phyloP scores from a whole-genome alignment of 2,888 invertebrate genomes.

The Orthonychiurus folsomi region DNA sequence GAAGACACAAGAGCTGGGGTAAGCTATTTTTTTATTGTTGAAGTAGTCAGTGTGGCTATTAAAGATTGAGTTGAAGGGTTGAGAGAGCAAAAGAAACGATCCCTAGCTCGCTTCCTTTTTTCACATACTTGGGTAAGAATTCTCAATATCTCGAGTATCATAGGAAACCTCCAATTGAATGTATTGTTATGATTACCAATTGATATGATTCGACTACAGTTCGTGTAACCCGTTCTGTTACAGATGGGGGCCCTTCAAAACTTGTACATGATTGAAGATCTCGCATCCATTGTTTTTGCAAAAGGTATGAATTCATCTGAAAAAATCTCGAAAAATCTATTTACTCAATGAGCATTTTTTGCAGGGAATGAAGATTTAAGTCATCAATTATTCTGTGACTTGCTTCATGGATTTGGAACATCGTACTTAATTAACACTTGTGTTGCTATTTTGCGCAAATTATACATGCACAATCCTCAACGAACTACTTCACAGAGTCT shows the following conservation, averaged over 20 bases:
- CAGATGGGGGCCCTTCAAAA: conserved; percentile 38
- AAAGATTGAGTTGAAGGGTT: no score
- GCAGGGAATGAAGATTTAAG: conserved; percentile 39
- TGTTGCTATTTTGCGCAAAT: conserved; percentile 34
- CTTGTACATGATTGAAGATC: conserved; percentile 35
- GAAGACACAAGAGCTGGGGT: conserved; percentile 39
- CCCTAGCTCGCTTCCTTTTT: no score
- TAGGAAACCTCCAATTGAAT: no score
- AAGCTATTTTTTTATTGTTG: no score
- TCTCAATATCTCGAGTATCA: no score
- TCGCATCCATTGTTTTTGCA: conserved; percentile 38
- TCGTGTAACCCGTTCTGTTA: no score
- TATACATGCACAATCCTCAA: conserved; percentile 35
- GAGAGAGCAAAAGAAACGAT: no score
- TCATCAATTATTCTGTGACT: conserved; percentile 39
- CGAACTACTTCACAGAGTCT: conserved; percentile 39
- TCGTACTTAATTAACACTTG: conserved; percentile 37
- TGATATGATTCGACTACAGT: no score
- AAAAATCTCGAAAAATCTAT: not conserved
- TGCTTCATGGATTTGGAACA: conserved; percentile 39
- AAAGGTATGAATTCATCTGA: conserved; percentile 26
- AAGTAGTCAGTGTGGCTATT: no score
- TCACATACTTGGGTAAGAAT: no score
- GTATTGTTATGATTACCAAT: no score
- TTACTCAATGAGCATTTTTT: conserved; percentile 8